Evolutionary conservation across 2,888 invertebrate genomes (phyloP).

Genomic region (Pristionchus exspectatus): DNA sequence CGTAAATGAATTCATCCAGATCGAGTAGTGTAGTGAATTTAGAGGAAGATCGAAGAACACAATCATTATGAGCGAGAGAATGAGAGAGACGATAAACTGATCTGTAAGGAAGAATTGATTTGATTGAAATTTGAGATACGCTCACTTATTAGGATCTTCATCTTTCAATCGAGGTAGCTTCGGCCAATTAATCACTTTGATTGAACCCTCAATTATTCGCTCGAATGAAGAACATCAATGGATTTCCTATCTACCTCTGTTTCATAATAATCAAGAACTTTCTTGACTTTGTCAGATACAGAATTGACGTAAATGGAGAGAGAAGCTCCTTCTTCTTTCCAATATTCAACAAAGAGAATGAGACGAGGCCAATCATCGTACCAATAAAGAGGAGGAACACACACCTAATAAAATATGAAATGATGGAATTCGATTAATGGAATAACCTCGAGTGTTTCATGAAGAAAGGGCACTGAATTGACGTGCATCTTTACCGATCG

Average conservation of each 20-base stretch:
- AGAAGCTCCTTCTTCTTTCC: conserved; percentile 20
- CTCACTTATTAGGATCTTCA: conserved; percentile 47
- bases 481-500: neutral
- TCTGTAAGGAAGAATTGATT: neutral
- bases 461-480: neutral
- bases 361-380: conserved; percentile 53
- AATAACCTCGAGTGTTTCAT: neutral
- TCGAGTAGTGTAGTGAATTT: conserved; percentile 30
- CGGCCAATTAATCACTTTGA: conserved; percentile 15
- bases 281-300: conserved; percentile 23
- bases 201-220: neutral
- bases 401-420: neutral
- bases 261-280: conserved; percentile 28
- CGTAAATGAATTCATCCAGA: conserved; percentile 30
- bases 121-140: neutral
- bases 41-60: conserved; percentile 40
- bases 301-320: conserved; percentile 19
- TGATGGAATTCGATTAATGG: neutral
- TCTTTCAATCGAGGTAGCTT: neutral
- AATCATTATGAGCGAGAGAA: neutral
- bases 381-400: conserved; percentile 52
- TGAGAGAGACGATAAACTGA: conserved; percentile 43
- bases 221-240: neutral
- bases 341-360: conserved; percentile 33
- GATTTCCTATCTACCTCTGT: neutral